Conservation (phyloP, 2,797 vertebrate genomes). For the Gymnothorax reevesii region DNA sequence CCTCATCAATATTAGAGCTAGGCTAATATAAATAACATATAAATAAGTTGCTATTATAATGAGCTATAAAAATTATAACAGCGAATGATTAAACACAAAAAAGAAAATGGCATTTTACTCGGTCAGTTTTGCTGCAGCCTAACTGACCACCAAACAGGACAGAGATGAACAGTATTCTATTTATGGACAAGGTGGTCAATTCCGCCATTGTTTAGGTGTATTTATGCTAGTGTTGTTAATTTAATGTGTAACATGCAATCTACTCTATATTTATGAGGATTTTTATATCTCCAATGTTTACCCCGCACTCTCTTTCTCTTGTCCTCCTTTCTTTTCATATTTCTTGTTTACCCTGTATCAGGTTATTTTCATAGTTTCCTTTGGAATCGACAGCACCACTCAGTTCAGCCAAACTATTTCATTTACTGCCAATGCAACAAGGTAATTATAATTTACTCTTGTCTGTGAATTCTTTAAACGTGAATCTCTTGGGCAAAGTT, state of each 20-base stretch:
- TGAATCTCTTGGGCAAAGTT: not conserved
- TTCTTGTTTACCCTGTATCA: constrained; percentile 50
- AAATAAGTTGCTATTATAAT: too few species aligned
- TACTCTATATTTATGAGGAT: not conserved
- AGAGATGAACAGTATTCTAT: too few species aligned
- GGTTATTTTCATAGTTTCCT: constrained; percentile 70
- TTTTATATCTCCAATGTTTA: not conserved
- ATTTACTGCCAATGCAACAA: constrained; percentile 72
- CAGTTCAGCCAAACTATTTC: constrained; percentile 59
- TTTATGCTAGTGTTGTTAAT: not conserved
- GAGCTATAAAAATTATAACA: too few species aligned
- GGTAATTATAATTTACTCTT: constrained; percentile 59
- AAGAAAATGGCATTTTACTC: too few species aligned
- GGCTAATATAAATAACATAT: not conserved
- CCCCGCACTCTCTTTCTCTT: not conserved
- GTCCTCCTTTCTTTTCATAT: not conserved
- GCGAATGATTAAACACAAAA: too few species aligned
- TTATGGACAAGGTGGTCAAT: not conserved
- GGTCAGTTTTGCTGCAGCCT: too few species aligned
- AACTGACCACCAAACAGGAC: too few species aligned
- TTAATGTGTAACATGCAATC: not conserved
- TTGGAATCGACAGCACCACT: constrained; percentile 66
- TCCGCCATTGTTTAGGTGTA: not conserved
- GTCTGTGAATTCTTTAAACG: not conserved
- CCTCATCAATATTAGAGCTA: not conserved